Conservation (phyloP, 2,888 invertebrate species). For the Celastrina argiolus region DNA sequence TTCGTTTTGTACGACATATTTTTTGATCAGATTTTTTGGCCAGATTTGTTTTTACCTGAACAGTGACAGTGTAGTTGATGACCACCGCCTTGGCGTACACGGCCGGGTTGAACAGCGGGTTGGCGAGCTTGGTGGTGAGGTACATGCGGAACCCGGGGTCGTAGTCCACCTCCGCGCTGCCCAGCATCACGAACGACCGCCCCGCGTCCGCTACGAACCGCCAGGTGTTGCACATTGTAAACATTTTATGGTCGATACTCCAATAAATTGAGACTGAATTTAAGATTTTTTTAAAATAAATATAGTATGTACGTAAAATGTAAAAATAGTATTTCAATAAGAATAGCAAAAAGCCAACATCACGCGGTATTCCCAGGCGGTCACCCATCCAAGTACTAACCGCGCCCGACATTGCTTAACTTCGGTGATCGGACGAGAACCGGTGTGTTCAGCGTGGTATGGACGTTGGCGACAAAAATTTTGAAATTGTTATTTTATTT, state of each 20-base stretch:
- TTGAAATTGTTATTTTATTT: not conserved
- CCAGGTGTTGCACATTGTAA: not conserved
- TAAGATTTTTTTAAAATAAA: too few relatives aligned
- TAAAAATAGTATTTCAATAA: not conserved
- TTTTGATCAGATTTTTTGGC: too few relatives aligned
- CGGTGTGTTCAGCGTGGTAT: constrained; percentile 28
- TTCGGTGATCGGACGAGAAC: constrained; percentile 41
- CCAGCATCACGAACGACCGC: constrained; percentile 88
- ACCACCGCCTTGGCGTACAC: constrained; percentile 92
- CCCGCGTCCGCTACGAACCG: constrained; percentile 79
- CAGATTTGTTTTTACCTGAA: constrained; percentile 82
- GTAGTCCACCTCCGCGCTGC: constrained; percentile 93
- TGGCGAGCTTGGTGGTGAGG: constrained; percentile 91
- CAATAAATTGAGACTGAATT: too few relatives aligned
- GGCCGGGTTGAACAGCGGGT: constrained; percentile 91
- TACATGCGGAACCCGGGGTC: constrained; percentile 93
- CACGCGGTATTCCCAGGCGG: not conserved
- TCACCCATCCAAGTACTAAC: constrained; percentile 41
- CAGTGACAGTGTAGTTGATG: constrained; percentile 94
- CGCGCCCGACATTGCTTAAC: constrained; percentile 51
- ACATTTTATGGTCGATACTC: too few relatives aligned
- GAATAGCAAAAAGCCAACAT: not conserved
- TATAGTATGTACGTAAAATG: too few relatives aligned
- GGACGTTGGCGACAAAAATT: not conserved
- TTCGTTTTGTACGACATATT: too few relatives aligned